Evolutionary conservation across 2,888 invertebrate species (phyloP).

Genomic region (Nymphalis polychloros): DNA sequence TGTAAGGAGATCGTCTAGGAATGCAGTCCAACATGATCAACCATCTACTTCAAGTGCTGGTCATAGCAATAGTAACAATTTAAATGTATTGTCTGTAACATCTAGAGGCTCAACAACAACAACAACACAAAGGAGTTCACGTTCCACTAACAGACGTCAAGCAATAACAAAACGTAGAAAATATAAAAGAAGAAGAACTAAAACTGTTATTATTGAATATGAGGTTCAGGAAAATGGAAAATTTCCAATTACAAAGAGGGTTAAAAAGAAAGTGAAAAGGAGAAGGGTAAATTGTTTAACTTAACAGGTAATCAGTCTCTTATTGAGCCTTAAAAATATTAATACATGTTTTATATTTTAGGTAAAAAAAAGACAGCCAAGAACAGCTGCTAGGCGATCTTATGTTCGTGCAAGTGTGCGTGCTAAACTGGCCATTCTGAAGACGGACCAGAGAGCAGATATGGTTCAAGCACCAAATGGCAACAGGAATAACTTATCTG

Average conservation of each 20-base stretch:
- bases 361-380: constrained; percentile 57
- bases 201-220: constrained; percentile 85
- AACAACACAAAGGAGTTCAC: constrained; percentile 30
- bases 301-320: too few relatives aligned
- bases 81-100: constrained; percentile 45
- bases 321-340: neutral
- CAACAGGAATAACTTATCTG: constrained; percentile 35
- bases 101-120: constrained; percentile 42
- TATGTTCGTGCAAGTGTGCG: constrained; percentile 69
- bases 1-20: constrained; percentile 45
- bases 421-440: constrained; percentile 54
- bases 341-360: constrained; percentile 34
- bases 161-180: constrained; percentile 53
- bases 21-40: constrained; percentile 42
- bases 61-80: constrained; percentile 37
- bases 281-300: constrained; percentile 54
- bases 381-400: constrained; percentile 70
- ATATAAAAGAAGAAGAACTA: constrained; percentile 67
- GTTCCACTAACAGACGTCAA: constrained; percentile 36
- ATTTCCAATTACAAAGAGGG: constrained; percentile 80
- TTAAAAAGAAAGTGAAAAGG: constrained; percentile 66
- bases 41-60: constrained; percentile 57
- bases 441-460: constrained; percentile 18
- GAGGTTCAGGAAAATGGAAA: constrained; percentile 84
- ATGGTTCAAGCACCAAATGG: constrained; percentile 26